Evolutionary conservation across 2,797 vertebrate species (phyloP), one percentile per base, ranked within the genome.

Genomic region (Oophaga sylvatica): DNA sequence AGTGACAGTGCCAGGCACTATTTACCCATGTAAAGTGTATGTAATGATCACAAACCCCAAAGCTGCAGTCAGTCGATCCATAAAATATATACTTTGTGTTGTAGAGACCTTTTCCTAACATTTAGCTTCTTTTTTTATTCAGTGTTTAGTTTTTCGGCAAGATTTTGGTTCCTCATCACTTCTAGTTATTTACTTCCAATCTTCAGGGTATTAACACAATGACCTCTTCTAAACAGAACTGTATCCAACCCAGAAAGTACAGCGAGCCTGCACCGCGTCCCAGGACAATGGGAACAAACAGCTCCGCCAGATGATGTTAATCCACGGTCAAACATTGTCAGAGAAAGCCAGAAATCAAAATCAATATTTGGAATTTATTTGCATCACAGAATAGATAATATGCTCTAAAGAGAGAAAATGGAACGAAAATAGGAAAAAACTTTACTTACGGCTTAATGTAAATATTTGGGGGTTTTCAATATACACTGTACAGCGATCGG

Each of bases 331-430:
- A 71, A 71, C 12, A 67, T 29, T 29, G 65, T 15, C 45, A 2
- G 7, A 45, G 70, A 73, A 53, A 75, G 31, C 6, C 68, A 35
- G 41, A 75, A 48, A 75, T 75, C 71, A 48, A 75, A 13, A 75
- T 48, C 45, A 73, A 73, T 73, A 45, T 73, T 45, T 73, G 35
- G 71, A 73, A 22, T 45, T 20, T 45, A 48, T 73, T 73, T 73
- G 41, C 71, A 73, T 73, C 17, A 4, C 71, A 48, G 71, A 45
- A 45, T 45, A 45, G 45, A 73, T 22, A 73, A 73, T 73, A 8
- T 22, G 41, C 68, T 11, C 17, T 11, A 41, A 73, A 73, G 45
- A 45, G 68, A 19, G 68, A 71, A 71, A 53, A 53, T 11, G 48
- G 48, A 53, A 11, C 7, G 48, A 53, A 53, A 53, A 53, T 53